A percentile compares a stretch with the other conserved stretches of the same genome.
Conservation (phyloP, 2,797 vertebrate species). For the Taeniopygia guttata region DNA sequence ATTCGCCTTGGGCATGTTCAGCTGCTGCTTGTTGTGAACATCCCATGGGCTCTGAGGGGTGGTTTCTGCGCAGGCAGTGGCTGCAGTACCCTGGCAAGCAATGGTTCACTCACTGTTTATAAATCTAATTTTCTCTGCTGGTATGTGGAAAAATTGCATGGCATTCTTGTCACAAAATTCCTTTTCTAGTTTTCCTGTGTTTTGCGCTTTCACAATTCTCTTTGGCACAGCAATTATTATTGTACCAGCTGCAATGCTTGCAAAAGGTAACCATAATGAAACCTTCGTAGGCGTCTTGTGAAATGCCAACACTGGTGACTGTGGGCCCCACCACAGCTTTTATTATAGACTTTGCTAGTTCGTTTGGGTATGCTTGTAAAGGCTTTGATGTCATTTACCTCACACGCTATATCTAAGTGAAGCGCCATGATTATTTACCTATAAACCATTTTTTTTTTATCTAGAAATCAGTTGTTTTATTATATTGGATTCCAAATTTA, state of each 20-base stretch:
- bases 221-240: background rate
- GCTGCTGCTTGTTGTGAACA: background rate
- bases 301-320: background rate
- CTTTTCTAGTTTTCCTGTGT: background rate
- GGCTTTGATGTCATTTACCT: background rate
- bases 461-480: background rate
- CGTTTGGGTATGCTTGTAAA: background rate
- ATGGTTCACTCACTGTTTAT: background rate
- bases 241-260: background rate
- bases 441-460: background rate
- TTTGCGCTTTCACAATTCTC: background rate
- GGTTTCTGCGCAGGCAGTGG: background rate
- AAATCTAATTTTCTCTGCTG: slow-evolving; percentile 32
- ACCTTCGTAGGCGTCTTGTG: background rate
- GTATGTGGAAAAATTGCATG: background rate
- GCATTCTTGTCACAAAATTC: background rate
- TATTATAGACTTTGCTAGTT: background rate
- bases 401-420: background rate
- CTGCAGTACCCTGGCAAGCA: background rate
- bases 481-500: slow-evolving; percentile 21
- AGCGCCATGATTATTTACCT: background rate
- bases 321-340: background rate
- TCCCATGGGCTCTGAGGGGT: background rate
- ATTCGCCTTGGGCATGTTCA: background rate
- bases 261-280: background rate